phyloP scores from a whole-genome alignment of 2,888 invertebrate species.

The Ariolimax columbianus region DNA sequence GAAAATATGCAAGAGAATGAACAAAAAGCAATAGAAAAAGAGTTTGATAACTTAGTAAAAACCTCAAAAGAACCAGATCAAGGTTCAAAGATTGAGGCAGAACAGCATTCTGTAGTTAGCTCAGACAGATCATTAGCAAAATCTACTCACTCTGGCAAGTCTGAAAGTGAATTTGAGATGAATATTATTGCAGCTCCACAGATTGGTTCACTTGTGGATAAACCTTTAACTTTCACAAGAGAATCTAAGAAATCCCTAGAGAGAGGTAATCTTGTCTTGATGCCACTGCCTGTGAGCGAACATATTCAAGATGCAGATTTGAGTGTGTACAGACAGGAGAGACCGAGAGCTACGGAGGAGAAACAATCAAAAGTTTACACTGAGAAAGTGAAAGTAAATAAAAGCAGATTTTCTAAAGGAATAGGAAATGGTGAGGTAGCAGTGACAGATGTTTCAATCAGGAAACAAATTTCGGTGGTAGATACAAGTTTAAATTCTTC shows the following conservation, averaged over 20 bases:
- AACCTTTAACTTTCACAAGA: slow-evolving; percentile 16
- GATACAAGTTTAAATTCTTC: neutral
- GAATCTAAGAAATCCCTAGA: neutral
- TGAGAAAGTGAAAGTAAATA: neutral
- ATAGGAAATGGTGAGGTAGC: neutral
- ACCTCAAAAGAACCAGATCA: neutral
- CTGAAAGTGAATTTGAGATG: slow-evolving; percentile 6
- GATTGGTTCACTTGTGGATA: slow-evolving; percentile 6
- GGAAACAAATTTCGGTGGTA: neutral
- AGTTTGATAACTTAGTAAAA: neutral
- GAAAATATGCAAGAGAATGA: neutral
- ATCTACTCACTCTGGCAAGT: slow-evolving; percentile 5
- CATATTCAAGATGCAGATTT: neutral
- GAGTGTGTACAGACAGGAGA: neutral
- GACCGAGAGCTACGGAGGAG: neutral
- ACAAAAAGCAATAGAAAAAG: neutral
- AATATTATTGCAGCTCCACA: slow-evolving; percentile 1
- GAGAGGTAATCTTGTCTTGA: neutral
- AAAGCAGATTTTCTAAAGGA: neutral
- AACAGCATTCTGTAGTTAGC: neutral
- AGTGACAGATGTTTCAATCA: neutral
- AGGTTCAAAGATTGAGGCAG: neutral
- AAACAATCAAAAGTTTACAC: neutral
- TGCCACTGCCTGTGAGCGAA: neutral
- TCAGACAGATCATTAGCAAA: slow-evolving; percentile 2